phyloP scores from a whole-genome alignment of 2,797 vertebrate genomes.

The Cephalopachus bancanus region DNA sequence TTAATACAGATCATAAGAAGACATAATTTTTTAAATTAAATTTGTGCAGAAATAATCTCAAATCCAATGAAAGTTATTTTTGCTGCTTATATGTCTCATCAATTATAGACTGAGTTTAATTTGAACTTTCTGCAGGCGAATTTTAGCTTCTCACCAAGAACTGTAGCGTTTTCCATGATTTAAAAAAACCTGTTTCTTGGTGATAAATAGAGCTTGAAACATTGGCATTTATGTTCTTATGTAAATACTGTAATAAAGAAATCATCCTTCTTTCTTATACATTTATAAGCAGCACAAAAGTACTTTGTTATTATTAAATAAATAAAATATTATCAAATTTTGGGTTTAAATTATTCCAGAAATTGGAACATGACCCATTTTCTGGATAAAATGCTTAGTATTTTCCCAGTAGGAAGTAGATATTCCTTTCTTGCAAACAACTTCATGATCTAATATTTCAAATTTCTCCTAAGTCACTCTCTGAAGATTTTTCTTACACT shows the following conservation, averaged over 20 bases:
- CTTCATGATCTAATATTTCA: conserved; percentile 8
- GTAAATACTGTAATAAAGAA: conserved; percentile 22
- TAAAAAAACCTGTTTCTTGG: conserved; percentile 21
- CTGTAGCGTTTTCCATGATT: background rate
- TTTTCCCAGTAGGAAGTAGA: conserved; percentile 2
- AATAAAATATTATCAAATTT: conserved; percentile 16
- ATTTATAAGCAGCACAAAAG: background rate
- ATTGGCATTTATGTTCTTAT: conserved; percentile 28
- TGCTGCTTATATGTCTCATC: background rate
- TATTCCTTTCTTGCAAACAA: conserved; percentile 42
- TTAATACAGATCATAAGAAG: conserved; percentile 62
- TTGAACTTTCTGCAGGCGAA: conserved; percentile 20
- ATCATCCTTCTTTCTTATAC: background rate
- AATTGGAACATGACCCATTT: conserved; percentile 6
- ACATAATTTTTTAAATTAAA: conserved; percentile 19
- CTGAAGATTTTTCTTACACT: conserved; percentile 19
- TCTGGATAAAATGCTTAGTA: background rate
- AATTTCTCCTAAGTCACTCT: background rate
- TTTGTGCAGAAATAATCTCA: conserved; percentile 17
- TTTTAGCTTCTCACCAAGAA: conserved; percentile 48
- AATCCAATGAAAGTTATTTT: conserved; percentile 41
- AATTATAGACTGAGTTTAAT: conserved; percentile 52
- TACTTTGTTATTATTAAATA: conserved; percentile 40
- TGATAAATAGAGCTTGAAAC: conserved; percentile 21
- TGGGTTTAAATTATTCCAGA: conserved; percentile 5